phyloP scores from a whole-genome alignment of 1,140 invertebrate species.

The Uloborus diversus region DNA sequence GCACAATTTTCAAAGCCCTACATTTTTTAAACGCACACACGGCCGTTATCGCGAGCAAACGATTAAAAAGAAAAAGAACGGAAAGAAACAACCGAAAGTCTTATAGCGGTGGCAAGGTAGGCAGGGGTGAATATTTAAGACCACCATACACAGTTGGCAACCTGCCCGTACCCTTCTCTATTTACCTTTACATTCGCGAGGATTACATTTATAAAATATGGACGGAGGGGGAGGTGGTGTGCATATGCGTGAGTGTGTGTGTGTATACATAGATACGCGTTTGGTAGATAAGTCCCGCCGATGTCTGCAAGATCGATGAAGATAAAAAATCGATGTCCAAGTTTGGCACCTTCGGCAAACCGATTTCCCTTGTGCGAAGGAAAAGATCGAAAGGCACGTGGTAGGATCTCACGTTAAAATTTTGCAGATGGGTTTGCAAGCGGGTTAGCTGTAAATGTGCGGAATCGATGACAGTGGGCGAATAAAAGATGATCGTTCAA shows the following conservation, averaged over 20 bases:
- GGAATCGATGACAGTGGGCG: too few species aligned
- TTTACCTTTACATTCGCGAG: conserved; percentile 34
- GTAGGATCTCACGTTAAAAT: not conserved
- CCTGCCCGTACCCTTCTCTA: not conserved
- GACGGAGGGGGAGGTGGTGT: not conserved
- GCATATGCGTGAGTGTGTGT: conserved; percentile 1
- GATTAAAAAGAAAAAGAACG: too few species aligned
- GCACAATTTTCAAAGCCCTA: too few species aligned
- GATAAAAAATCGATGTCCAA: conserved; percentile 24
- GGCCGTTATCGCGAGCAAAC: too few species aligned
- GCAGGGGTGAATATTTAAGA: too few species aligned
- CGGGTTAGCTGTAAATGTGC: too few species aligned
- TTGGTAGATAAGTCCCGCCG: not conserved
- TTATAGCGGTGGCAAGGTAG: too few species aligned
- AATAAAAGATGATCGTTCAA: too few species aligned
- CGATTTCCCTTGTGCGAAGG: not conserved
- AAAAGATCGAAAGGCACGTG: not conserved
- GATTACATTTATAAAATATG: conserved; percentile 50
- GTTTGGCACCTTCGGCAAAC: conserved; percentile 7
- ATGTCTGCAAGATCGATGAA: conserved; percentile 11
- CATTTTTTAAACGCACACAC: too few species aligned
- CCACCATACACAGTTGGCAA: too few species aligned
- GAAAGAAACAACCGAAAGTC: too few species aligned
- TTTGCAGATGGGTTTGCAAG: too few species aligned
- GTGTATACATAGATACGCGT: not conserved